Evolutionary conservation across 2,113 vertebrate species (phyloP), one percentile per base, ranked within the genome.

Genomic region (Excalfactoria chinensis): DNA sequence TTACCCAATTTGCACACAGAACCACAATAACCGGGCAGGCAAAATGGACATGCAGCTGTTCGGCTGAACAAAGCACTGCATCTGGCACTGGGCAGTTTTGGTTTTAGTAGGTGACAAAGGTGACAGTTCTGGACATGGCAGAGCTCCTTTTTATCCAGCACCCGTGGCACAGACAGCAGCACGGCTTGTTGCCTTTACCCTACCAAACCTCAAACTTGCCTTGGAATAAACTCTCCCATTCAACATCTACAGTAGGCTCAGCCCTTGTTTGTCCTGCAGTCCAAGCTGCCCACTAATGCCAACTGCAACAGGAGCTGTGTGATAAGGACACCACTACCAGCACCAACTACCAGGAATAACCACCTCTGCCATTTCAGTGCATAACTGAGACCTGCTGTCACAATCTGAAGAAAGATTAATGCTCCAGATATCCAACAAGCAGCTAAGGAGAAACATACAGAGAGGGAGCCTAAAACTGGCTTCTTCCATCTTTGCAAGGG

Each of bases 361-460:
- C 44, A 89, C 72, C 46, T 88, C 67, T 84, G 73, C 56, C 64
- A 83, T 62, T 91, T 41, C 34, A 34, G 67, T 85, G 58, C 11
- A 25, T 30, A 96, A 93, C 77, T 93, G 84, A 90, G 69, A 95
- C 85, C 78, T 86, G 88, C 93, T 93, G 85, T 85, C 80, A 89
- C 48, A 86, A 48, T 66, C 75, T 13, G 46, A 34, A 44, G 72
- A 59, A 9, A 69, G 73, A 41, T 4, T 51, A 44, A 49, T 7
- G 41, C 53, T 89, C 46, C 1, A 1, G 84, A 84, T 28, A 89
- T 16, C 84, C 86, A 83, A 58, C 51, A 68, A 53, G 48, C 46
- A 77, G 60, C 18, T 51, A 53, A 70, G 74, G 32, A 77, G 48
- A 92, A 89, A 68, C 16, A 19, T 8, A 86, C 48, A 25, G 63